These are phyloP conservation scores for Melinaea marsaeus DNA, from an alignment of 2,888 invertebrate species.

Conservation along the genomic window DNA sequence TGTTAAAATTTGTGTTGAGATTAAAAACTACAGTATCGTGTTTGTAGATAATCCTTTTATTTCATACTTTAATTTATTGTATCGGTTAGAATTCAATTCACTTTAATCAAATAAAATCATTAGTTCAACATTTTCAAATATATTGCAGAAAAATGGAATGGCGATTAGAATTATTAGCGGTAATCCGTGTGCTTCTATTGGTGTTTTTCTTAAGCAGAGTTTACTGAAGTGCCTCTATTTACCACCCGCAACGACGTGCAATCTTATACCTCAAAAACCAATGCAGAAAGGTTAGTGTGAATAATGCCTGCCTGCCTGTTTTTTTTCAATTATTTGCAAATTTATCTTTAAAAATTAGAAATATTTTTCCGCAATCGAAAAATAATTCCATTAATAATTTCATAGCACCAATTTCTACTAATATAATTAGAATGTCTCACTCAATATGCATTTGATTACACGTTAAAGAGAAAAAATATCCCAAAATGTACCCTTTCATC, in stretches of 20 bases:
- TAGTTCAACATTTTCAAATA: background rate
- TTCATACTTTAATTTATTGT: too few species aligned
- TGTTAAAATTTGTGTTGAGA: background rate
- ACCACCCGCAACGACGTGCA: slow-evolving; percentile 93
- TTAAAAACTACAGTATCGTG: background rate
- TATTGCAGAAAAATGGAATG: slow-evolving; percentile 87
- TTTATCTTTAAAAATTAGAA: background rate
- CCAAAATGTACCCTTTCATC: slow-evolving; percentile 87
- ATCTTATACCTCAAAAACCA: slow-evolving; percentile 94
- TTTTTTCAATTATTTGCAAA: slow-evolving; percentile 3
- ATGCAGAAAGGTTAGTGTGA: slow-evolving; percentile 81
- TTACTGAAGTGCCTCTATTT: slow-evolving; percentile 92
- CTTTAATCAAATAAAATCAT: background rate
- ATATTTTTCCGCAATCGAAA: too few species aligned
- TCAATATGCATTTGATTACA: slow-evolving; percentile 36
- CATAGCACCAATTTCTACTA: background rate
- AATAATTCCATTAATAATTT: too few species aligned
- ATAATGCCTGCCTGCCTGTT: background rate
- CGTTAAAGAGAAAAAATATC: slow-evolving; percentile 88
- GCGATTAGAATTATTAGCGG: slow-evolving; percentile 91
- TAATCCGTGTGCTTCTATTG: slow-evolving; percentile 88
- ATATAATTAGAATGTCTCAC: background rate
- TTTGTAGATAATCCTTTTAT: too few species aligned
- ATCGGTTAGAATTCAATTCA: too few species aligned
- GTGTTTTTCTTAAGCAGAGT: slow-evolving; percentile 92